Evolutionary conservation across 2,113 vertebrate species (phyloP), one percentile per base, ranked within the genome.

Genomic region (Epinephelus cyanopodus): DNA sequence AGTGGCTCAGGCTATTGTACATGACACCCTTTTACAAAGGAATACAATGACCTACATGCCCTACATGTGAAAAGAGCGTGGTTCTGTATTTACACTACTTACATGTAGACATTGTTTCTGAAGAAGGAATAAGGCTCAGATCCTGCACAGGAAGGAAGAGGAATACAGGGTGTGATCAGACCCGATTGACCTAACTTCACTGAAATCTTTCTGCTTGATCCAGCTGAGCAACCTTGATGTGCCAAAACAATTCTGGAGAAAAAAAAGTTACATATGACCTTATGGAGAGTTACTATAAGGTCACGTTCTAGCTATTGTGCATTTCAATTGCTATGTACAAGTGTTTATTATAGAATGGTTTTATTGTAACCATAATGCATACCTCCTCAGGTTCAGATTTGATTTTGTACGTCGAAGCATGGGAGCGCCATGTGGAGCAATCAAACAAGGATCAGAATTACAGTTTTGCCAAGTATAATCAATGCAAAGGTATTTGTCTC

Each of bases 401-500:
- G 56, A 77, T 56, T 72, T 47, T 73, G 23, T 2, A 7, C 68
- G 29, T 64, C 66, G 25, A n/a, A 25, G 23, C 53, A 61, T 37
- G 5, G 12, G 8, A 60, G 17, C 23, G 42, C 9, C 64, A 9
- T 50, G 58, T 27, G 17, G 12, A 60, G 17, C 72, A 54, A 60
- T 77, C 45, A 56, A 58, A 74, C 18, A 8, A n/a, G 12, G 79
- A 69, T 61, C 66, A 42, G 27, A 77, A 57, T 80, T 62, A 27
- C 3, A 18, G 42, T 58, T 81, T 76, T 77, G 64, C 54, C 67
- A 85, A 61, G 63, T 48, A 68, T 71, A 74, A 85, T 39, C 54
- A 14, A 81, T 45, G 71, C 29, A 60, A 11, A 80, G 71, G 77
- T 85, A 84, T 85, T 86, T 89, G 84, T 80, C 80, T 84, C 11